Conservation (phyloP, 2,113 vertebrate genomes). For the Nibea albiflora region DNA sequence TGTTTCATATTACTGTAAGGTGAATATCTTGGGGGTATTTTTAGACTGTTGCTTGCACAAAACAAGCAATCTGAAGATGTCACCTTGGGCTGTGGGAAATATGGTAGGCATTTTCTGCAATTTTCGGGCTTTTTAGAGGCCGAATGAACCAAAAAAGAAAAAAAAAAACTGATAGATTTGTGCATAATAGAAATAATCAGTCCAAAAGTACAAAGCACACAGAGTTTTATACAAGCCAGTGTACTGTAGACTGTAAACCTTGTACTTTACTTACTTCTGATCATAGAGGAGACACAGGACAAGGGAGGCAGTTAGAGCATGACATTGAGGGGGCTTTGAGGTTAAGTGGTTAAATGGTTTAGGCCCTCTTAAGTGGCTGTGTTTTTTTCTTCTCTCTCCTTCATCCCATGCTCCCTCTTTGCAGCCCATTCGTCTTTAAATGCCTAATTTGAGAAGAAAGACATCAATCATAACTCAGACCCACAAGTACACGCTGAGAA, state of each 20-base stretch:
- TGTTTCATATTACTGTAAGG: not conserved
- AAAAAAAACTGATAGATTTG: not conserved
- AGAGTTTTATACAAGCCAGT: fast-evolving
- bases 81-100: not conserved
- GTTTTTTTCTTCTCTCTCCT: slow-evolving; percentile 6
- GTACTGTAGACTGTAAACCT: not conserved
- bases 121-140: not conserved
- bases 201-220: not conserved
- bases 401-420: slow-evolving; percentile 29
- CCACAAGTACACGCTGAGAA: slow-evolving; percentile 23
- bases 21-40: not conserved
- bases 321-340: slow-evolving; percentile 60
- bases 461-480: slow-evolving; percentile 68
- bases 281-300: slow-evolving; percentile 8
- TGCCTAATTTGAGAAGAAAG: slow-evolving; percentile 59
- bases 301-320: slow-evolving; percentile 37
- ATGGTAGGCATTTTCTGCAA: not conserved
- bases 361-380: slow-evolving; percentile 65
- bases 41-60: not conserved
- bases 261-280: slow-evolving; percentile 15
- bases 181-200: not conserved
- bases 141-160: not conserved
- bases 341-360: slow-evolving; percentile 76
- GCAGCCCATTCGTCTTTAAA: slow-evolving; percentile 64
- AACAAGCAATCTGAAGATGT: not conserved